Evolutionary conservation across 2,113 vertebrate genomes (phyloP), one percentile per base, ranked within the genome.

Genomic region (Nothobranchius kuhntae): DNA sequence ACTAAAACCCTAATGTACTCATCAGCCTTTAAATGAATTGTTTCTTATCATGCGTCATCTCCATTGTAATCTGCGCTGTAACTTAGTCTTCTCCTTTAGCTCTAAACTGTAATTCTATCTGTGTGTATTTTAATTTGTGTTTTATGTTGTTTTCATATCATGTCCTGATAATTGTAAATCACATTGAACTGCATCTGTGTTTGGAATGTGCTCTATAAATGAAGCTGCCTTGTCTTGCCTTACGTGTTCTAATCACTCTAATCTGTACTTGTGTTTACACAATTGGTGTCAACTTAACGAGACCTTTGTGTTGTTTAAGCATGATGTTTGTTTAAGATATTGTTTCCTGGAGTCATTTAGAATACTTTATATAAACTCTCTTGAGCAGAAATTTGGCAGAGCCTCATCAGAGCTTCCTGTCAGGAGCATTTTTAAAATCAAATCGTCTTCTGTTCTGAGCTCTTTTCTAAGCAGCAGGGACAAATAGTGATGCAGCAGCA

Each of bases 361-460:
- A 64, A 71, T 75, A 44, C 46, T 53, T 70, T 35, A 54, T 45
- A 3, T 81, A 80, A 83, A 75, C 71, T 54, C 42, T 61, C 50
- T 6, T 4, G 58, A 52, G 58, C 61, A 50, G 50, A 53, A 47
- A 13, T 44, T 63, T 61, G 14, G 64, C 59, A 63, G 30, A 44
- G 50, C n/a, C 42, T 64, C 48, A 51, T 78, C 71, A 65, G 65
- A 46, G 76, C 61, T 87, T 92, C 86, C 86, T 86, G 76, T 79
- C 80, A 91, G 77, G 56, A 54, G 21, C n/a, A 1, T 68, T 71
- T 78, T 69, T 21, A 72, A 40, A 65, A 89, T 87, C 61, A 74
- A 76, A 71, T 86, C 69, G 57, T 83, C 77, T 89, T 79, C 76
- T 76, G 21, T 59, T 80, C 44, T 57, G 53, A 52, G 36, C 57